Conservation (phyloP, 2,888 invertebrate species). For the Apamea anceps region DNA sequence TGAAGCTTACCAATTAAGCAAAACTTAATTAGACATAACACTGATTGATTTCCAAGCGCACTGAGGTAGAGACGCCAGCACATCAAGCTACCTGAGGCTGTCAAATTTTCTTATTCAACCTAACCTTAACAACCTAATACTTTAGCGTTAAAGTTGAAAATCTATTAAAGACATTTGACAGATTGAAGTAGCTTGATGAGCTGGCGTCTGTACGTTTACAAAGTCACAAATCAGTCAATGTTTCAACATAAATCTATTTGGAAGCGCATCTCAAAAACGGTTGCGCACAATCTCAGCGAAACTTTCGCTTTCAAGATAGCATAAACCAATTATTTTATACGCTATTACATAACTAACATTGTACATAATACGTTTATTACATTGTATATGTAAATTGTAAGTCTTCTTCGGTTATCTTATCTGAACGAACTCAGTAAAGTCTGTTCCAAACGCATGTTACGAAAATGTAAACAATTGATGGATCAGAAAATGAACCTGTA, state of each 20-base stretch:
- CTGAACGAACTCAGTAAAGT: neutral
- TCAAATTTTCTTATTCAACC: no score
- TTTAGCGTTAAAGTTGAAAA: no score
- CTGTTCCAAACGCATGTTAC: neutral
- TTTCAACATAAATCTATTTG: constrained; percentile 15
- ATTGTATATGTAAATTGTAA: constrained; percentile 14
- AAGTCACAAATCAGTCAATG: constrained; percentile 26
- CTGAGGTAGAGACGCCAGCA: no score
- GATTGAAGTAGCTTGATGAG: no score
- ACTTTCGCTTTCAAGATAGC: constrained; percentile 40
- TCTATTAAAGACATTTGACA: no score
- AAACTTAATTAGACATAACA: neutral
- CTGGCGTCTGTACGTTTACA: no score
- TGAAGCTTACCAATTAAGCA: neutral
- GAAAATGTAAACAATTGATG: neutral
- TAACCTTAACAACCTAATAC: no score
- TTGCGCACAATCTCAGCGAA: neutral
- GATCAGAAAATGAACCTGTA: neutral
- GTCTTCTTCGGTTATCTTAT: neutral
- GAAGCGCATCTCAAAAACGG: constrained; percentile 15
- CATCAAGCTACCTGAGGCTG: no score
- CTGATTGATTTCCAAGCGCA: constrained; percentile 10
- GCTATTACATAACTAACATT: neutral
- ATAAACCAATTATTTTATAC: constrained; percentile 30
- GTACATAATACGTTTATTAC: constrained; percentile 2